A percentile compares a stretch with the other conserved stretches of the same genome.
phyloP scores from a whole-genome alignment of 2,888 invertebrate genomes.

The Theodoxus fluviatilis region DNA sequence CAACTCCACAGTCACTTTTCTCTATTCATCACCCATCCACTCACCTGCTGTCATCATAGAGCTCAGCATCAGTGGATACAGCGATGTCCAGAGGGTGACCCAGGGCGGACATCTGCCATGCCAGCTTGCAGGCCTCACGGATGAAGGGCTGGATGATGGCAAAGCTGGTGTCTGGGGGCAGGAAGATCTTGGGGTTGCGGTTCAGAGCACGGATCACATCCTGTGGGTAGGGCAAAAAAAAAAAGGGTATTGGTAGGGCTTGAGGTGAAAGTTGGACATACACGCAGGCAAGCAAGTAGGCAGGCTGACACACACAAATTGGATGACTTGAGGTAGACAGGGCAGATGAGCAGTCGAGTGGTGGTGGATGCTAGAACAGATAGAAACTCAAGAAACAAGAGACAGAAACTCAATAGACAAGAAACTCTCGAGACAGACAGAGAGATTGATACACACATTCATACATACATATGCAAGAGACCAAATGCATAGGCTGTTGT shows the following conservation, averaged over 20 bases:
- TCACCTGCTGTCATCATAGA: conserved; percentile 64
- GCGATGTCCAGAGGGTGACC: conserved; percentile 63
- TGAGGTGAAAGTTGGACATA: background rate
- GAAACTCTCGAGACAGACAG: too few relatives aligned
- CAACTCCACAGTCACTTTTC: too few relatives aligned
- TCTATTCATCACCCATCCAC: conserved; percentile 21
- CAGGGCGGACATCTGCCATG: conserved; percentile 64
- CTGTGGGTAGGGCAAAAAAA: conserved; percentile 37
- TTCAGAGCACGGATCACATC: conserved; percentile 63
- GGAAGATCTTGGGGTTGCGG: conserved; percentile 58
- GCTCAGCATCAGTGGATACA: conserved; percentile 62
- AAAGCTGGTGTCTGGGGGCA: conserved; percentile 60
- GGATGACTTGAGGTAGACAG: too few relatives aligned
- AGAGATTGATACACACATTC: too few relatives aligned
- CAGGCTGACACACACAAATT: too few relatives aligned
- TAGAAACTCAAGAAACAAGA: too few relatives aligned
- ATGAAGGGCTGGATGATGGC: conserved; percentile 63
- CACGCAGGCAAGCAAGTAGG: too few relatives aligned
- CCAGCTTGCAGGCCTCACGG: conserved; percentile 63
- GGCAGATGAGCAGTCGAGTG: too few relatives aligned
- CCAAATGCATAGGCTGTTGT: too few relatives aligned
- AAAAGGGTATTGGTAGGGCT: background rate
- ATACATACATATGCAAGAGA: too few relatives aligned
- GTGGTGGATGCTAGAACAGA: too few relatives aligned
- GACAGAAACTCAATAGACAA: too few relatives aligned